Percentiles rank a stretch among this genome's conserved stretches.
phyloP scores from a whole-genome alignment of 2,888 invertebrate species.

The Athetis lepigone region DNA sequence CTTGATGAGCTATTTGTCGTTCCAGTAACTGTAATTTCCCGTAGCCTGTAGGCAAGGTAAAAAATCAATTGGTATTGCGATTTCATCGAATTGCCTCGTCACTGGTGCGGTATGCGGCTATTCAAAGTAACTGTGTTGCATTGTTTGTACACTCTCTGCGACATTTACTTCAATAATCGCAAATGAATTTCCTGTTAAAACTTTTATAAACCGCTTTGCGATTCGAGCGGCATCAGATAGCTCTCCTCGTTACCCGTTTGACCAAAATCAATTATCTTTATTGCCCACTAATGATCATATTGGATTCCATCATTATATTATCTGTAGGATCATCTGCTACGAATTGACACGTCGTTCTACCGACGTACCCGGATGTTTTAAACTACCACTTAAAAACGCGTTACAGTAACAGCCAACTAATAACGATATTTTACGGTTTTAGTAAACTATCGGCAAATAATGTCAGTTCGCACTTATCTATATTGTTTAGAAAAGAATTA shows the following conservation, averaged over 20 bases:
- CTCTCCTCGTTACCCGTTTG: neutral
- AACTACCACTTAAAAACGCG: conserved; percentile 31
- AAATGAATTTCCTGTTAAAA: conserved; percentile 17
- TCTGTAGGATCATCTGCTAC: conserved; percentile 17
- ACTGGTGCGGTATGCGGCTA: conserved; percentile 27
- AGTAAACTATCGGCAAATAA: conserved; percentile 46
- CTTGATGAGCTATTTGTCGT: conserved; percentile 52
- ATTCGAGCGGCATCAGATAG: neutral
- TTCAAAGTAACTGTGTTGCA: conserved; percentile 41
- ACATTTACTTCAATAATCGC: conserved; percentile 19
- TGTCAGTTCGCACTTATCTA: conserved; percentile 55
- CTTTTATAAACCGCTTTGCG: neutral
- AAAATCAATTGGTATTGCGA: conserved; percentile 53
- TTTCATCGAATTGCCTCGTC: conserved; percentile 51
- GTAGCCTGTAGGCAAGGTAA: conserved; percentile 42
- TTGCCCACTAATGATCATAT: conserved; percentile 27
- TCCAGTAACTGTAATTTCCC: conserved; percentile 37
- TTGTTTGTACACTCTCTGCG: conserved; percentile 41
- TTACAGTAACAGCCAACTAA: conserved; percentile 28
- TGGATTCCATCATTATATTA: conserved; percentile 17
- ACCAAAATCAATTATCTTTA: conserved; percentile 38
- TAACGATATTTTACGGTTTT: conserved; percentile 46
- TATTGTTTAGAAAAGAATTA: conserved; percentile 52
- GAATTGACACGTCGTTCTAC: conserved; percentile 19
- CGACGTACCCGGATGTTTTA: conserved; percentile 39